Evolutionary conservation across 2,888 invertebrate genomes (phyloP), one percentile per base, ranked within the genome.

Genomic region (Drosophila mettleri): DNA sequence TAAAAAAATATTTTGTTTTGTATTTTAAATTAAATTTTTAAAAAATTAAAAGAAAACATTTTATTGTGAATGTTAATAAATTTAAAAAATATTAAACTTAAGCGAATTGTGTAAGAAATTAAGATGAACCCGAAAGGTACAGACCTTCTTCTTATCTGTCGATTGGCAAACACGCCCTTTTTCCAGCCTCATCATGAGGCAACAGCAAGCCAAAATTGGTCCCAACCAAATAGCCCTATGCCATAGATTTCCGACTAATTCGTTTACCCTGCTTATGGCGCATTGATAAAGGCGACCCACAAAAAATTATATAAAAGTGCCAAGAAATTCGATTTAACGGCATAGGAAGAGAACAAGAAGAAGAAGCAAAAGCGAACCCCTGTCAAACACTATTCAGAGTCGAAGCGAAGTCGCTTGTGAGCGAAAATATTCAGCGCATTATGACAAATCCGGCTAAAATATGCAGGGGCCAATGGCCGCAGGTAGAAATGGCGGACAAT

Each of bases 401-500:
- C 49, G 31, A 48, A 18, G 48, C 64, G 51, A 12, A 18, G 27
- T 34, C 51, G 36, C 38, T 63, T 58, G 12, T 14, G 48, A 39
- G 39, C 71, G n/a, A 78, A 84, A 86, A 83, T 83, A 83, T 81
- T 88, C 84, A 83, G 74, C 84, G 86, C 86, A 88, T 85, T 85
- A 86, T 86, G 77, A 75, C 74, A 86, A 88, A 88, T 86, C 85
- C 85, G 87, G 65, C 76, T 83, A 88, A 80, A 86, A 88, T 88
- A 88, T 86, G 71, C 88, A 74, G 70, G 70, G 74, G 58, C 83
- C 86, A 77, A 84, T 86, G 70, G 78, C 74, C 83, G 66, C 88
- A 88, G 88, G 86, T 85, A 78, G 68, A 45, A 77, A 70, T 61
- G 69, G 58, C 57, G 69, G 62, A 57, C 76, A 67, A 66, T 69